Conservation (phyloP, 2,113 vertebrate species). For the Channa maculata region DNA sequence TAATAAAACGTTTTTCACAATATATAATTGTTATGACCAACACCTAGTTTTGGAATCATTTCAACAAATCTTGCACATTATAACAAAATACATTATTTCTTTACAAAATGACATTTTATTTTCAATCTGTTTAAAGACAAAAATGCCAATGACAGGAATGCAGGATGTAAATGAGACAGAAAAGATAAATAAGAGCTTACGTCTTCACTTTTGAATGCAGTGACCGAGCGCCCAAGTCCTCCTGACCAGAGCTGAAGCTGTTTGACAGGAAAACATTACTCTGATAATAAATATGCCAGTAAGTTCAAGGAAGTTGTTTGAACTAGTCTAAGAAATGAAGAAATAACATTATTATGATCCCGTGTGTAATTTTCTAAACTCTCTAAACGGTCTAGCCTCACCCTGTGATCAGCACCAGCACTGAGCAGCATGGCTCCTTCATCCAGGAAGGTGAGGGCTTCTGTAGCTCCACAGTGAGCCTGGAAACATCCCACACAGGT, state of each 20-base stretch:
- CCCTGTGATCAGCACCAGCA: slow-evolving; percentile 85
- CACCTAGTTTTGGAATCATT: too few relatives aligned
- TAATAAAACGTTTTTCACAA: too few relatives aligned
- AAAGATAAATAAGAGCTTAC: slow-evolving; percentile 52
- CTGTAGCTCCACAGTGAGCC: slow-evolving; percentile 83
- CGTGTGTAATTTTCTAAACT: background rate
- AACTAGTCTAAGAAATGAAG: too few relatives aligned
- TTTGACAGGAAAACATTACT: slow-evolving; percentile 8
- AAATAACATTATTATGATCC: background rate
- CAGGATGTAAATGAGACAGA: background rate
- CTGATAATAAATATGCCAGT: background rate
- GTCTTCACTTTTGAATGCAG: slow-evolving; percentile 59
- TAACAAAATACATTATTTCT: too few relatives aligned
- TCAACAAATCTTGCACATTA: too few relatives aligned
- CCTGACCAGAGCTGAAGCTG: slow-evolving; percentile 90
- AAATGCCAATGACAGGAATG: background rate
- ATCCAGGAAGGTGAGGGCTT: slow-evolving; percentile 80
- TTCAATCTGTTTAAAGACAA: too few relatives aligned
- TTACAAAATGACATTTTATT: too few relatives aligned
- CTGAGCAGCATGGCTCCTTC: slow-evolving; percentile 84
- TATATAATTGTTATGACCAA: too few relatives aligned
- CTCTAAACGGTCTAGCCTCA: slow-evolving; percentile 52
- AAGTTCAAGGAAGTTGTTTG: too few relatives aligned
- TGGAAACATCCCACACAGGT: slow-evolving; percentile 83
- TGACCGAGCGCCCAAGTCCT: slow-evolving; percentile 80